Evolutionary conservation across 2,797 vertebrate genomes (phyloP), one percentile per base, ranked within the genome.

Genomic region (Protonibea diacanthus): DNA sequence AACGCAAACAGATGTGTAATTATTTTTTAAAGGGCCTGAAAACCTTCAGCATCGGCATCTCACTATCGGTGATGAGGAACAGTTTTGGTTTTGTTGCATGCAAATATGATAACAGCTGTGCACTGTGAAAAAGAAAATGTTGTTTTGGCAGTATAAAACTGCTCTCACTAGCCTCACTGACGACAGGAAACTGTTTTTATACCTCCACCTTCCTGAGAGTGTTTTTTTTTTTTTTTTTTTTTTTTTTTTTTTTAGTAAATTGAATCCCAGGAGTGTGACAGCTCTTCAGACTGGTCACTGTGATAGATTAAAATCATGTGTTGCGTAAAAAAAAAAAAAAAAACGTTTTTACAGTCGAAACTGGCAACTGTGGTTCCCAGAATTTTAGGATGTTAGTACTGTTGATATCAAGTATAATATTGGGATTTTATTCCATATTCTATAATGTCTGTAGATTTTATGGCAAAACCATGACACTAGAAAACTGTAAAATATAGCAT

Each of bases 191-290:
- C 10, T 21, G 6, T 51, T 64, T 53, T 69, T 8, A 73, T 11
- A 38, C 42, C 7, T 62, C 6, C 10, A 15, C 27, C 20, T 58
- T 76, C 27, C 29, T 58, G 33, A 29, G 29, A 2, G 33, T 38
- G 20, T n/a, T 38, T 27, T 48, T n/a, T 44, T 40, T 44, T n/a
- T 44, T 40, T 44, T 27, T n/a, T 44, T n/a, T 33, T 27, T 48
- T 38, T 57, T 52, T 27, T 21, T 5, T 23, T 42, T 27, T n/a
- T 44, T 40, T 44, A 17, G 0, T 42, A 8, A 42, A 38, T 38
- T 38, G 61, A 71, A 21, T 61, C 71, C 33, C 33, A 68, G 58
- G 18, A 47, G 40, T 48, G 18, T 62, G 23, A 15, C 21, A 57
- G 58, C 21, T 49, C 13, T 48, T 48, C 20, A n/a, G 12, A 3